Evolutionary conservation across 2,797 vertebrate species (phyloP), one percentile per base, ranked within the genome.

Genomic region (Coranthus polyacanthus): DNA sequence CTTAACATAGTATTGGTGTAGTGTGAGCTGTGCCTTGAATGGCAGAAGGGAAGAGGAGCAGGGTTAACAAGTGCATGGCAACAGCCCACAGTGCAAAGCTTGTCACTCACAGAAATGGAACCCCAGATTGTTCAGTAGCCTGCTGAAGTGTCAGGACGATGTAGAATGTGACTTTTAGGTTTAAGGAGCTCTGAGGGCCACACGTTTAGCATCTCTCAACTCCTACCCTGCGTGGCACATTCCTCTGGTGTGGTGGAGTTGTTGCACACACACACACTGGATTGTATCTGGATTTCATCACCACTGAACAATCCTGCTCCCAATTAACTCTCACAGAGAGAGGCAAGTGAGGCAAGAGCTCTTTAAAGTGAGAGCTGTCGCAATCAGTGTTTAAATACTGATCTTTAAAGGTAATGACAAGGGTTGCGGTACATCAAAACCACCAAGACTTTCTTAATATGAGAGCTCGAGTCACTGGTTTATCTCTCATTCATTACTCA

Each of bases 261-360:
- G 68, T 72, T 80, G 47, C 72, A 42, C 75, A 52, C 68, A 60
- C 52, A 75, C 53, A 70, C 57, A 43, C 66, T 39, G 62, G 59
- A 79, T 88, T 89, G 83, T 84, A 78, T 91, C 92, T 93, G 90
- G 89, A 89, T 92, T 92, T 91, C 89, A 91, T 92, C 92, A 91
- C 78, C 78, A 52, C 62, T 43, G 65, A 88, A 81, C 78, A 91
- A 82, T 77, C 70, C 87, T 83, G 86, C 84, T 87, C 79, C 78
- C 79, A 85, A 89, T 91, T 88, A 91, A 86, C 78, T 84, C 79
- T 46, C 79, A 77, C 53, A 64, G 78, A 81, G 66, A 84, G 81
- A 85, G 77, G 84, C 88, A 90, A 91, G 89, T 84, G 87, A 92
- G 87, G 89, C 89, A 88, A 88, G 84, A 83, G 78, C 78, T 72